phyloP scores from a whole-genome alignment of 2,113 vertebrate genomes.

The Gambusia affinis region DNA sequence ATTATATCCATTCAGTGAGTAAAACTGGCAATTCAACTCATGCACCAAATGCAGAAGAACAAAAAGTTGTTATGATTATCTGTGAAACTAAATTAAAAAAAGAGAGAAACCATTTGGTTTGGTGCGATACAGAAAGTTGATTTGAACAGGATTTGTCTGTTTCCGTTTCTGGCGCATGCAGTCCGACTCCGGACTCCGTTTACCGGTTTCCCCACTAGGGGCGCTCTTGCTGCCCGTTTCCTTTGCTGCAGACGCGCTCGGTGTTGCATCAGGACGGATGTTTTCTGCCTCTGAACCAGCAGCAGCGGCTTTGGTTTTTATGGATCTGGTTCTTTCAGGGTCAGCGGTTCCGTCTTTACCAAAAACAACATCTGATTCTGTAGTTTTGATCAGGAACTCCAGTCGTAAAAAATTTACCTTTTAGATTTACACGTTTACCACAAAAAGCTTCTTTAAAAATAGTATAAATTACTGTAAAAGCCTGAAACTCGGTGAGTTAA shows the following conservation, averaged over 20 bases:
- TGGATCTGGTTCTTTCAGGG: conserved; percentile 27
- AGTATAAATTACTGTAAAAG: neutral
- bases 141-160: neutral
- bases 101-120: neutral
- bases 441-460: neutral
- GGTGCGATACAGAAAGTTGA: neutral
- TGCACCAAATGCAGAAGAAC: conserved; percentile 11
- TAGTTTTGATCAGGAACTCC: conserved; percentile 55
- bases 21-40: conserved; percentile 20
- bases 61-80: neutral
- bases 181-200: conserved; percentile 24
- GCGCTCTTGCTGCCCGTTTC: conserved; percentile 35
- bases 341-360: conserved; percentile 23
- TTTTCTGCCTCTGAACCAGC: conserved; percentile 29
- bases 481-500: neutral
- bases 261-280: conserved; percentile 7
- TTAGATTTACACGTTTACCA: conserved; percentile 11
- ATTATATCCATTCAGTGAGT: neutral
- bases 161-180: conserved; percentile 37
- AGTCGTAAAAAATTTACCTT: conserved; percentile 67
- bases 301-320: conserved; percentile 35
- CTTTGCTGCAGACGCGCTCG: conserved; percentile 11
- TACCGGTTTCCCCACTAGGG: conserved; percentile 53
- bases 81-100: neutral
- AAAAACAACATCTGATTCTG: conserved; percentile 43